These are phyloP conservation scores for Neodiprion virginianus DNA, from an alignment of 1,140 invertebrate species.

Conservation along the genomic window DNA sequence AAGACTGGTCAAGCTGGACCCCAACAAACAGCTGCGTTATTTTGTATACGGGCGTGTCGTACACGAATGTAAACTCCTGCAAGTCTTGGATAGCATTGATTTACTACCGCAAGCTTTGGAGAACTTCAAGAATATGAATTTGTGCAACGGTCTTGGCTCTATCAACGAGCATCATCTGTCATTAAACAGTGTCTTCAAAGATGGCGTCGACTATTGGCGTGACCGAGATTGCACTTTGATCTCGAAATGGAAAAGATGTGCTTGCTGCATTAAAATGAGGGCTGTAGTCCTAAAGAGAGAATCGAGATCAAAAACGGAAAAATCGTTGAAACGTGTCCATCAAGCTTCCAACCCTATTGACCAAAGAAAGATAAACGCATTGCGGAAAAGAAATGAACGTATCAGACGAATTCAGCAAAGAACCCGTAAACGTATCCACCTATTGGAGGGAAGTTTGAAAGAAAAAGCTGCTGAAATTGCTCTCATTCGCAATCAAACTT, in stretches of 20 bases:
- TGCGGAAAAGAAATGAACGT: not conserved
- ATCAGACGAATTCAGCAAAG: not conserved
- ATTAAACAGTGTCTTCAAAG: not conserved
- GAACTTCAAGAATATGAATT: not conserved
- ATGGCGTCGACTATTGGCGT: not conserved
- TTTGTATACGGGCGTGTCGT: not conserved
- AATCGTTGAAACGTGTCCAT: not conserved
- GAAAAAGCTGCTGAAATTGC: not conserved
- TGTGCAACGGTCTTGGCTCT: not conserved
- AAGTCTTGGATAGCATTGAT: not conserved
- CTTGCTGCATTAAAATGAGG: conserved; percentile 9
- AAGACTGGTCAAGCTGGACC: not conserved
- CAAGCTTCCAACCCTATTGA: not conserved
- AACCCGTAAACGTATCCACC: conserved; percentile 5
- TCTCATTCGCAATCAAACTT: not conserved
- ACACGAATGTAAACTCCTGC: not conserved
- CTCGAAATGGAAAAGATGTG: conserved; percentile 11
- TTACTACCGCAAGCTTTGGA: not conserved
- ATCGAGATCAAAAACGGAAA: not conserved
- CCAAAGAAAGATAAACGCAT: not conserved
- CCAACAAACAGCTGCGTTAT: not conserved
- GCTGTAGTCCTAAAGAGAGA: conserved; percentile 1
- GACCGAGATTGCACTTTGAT: not conserved
- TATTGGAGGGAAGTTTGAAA: not conserved
- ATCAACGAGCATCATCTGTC: not conserved